These are phyloP conservation scores for Orientallactaga sibirica DNA, from an alignment of 2,797 vertebrate genomes.

Conservation along the genomic window DNA sequence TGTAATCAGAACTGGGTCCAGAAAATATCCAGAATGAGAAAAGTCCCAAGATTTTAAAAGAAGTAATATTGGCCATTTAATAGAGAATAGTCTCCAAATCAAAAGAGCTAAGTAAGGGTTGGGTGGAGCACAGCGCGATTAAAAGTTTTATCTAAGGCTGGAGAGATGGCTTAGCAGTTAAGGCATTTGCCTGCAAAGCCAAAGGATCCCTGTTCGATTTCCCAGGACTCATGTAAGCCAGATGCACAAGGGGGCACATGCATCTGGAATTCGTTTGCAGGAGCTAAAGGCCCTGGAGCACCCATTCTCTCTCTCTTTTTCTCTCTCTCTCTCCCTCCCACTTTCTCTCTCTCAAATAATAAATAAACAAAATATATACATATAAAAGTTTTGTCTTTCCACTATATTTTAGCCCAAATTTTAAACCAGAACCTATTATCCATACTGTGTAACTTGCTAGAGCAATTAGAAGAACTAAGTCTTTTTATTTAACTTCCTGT, in stretches of 20 bases:
- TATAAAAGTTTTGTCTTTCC: no score
- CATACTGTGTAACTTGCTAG: constrained; percentile 69
- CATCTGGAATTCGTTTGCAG: no score
- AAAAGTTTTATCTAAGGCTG: constrained; percentile 11
- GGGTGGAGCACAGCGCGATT: constrained; percentile 12
- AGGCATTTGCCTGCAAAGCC: no score
- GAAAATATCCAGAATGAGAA: constrained; percentile 65
- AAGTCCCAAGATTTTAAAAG: constrained; percentile 64
- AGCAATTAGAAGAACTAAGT: constrained; percentile 67
- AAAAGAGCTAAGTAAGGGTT: constrained; percentile 51
- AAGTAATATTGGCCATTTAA: constrained; percentile 72
- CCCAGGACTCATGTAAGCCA: no score
- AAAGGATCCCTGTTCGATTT: no score
- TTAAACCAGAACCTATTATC: constrained; percentile 75
- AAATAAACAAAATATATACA: no score
- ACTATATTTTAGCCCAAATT: constrained; percentile 61
- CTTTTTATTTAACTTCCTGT: constrained; percentile 63
- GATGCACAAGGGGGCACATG: no score
- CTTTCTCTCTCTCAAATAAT: no score
- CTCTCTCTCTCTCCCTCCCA: no score
- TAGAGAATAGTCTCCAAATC: constrained; percentile 63
- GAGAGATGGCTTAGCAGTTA: no score
- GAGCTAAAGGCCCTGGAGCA: no score
- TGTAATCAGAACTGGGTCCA: constrained; percentile 43
- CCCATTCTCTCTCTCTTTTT: no score